Evolutionary conservation across 2,113 vertebrate genomes (phyloP).

Genomic region (Diphyllodes magnificus): DNA sequence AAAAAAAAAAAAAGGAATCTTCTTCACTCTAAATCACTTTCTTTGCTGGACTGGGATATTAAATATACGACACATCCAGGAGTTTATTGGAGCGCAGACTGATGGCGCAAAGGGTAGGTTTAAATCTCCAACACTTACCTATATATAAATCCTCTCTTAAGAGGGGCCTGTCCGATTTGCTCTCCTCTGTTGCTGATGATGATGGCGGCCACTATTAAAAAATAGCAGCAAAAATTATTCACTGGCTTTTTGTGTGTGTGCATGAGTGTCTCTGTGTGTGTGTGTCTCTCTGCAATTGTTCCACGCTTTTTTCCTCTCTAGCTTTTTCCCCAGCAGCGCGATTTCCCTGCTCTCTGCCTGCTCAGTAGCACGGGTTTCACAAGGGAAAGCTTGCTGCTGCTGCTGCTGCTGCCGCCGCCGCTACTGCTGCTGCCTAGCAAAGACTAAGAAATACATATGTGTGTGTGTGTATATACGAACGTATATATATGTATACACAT

Average conservation of each 20-base stretch:
- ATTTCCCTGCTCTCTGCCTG: constrained; percentile 68
- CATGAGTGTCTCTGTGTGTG: constrained; percentile 70
- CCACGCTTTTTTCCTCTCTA: constrained; percentile 79
- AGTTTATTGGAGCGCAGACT: constrained; percentile 99
- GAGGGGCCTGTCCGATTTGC: constrained; percentile 81
- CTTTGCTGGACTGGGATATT: constrained; percentile 93
- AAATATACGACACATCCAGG: constrained; percentile 97
- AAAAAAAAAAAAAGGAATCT: constrained; percentile 77
- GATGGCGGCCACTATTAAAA: constrained; percentile 80
- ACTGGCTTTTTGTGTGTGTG: constrained; percentile 73
- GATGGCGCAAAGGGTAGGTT: constrained; percentile 99
- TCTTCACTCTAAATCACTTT: constrained; percentile 91
- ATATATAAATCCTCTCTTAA: constrained; percentile 87
- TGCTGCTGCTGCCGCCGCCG: background rate
- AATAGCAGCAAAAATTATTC: constrained; percentile 82
- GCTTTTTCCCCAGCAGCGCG: constrained; percentile 71
- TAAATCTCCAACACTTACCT: constrained; percentile 92
- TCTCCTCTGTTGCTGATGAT: constrained; percentile 64
- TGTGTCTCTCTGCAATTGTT: constrained; percentile 76
- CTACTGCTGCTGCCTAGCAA: background rate
- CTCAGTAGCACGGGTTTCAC: constrained; percentile 81
- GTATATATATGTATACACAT: constrained; percentile 53
- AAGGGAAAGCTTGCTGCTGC: constrained; percentile 68
- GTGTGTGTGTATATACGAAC: constrained; percentile 52
- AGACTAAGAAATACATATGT: constrained; percentile 33